Percentiles rank a stretch among this genome's conserved stretches.
These are phyloP conservation scores for Boulengerochromis microlepis DNA, from an alignment of 2,113 vertebrate species.

Conservation along the genomic window DNA sequence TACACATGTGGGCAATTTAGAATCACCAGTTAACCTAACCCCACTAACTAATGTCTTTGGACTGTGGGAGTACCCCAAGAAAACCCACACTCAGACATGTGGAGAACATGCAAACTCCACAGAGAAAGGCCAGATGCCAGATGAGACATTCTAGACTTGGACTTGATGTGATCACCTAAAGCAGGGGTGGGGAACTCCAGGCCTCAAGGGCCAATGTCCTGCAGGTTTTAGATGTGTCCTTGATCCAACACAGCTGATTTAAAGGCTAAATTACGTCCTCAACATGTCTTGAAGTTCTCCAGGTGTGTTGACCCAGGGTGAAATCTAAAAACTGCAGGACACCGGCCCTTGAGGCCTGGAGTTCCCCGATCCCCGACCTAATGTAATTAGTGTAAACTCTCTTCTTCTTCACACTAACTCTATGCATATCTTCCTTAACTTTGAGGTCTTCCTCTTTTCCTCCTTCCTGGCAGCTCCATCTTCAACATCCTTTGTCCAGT, in stretches of 20 bases:
- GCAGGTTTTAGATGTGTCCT: background rate
- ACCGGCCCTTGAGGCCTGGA: background rate
- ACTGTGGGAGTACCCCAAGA: background rate
- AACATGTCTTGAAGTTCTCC: background rate
- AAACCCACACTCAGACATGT: background rate
- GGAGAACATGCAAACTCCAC: background rate
- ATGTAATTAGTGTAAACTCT: background rate
- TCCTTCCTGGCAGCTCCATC: background rate
- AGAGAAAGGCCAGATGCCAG: background rate
- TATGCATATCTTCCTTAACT: background rate
- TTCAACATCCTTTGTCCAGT: background rate
- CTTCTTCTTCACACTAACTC: background rate
- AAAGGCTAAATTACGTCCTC: fast-evolving
- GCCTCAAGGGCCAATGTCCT: background rate
- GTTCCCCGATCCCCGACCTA: background rate
- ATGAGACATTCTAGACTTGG: background rate
- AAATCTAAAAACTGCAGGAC: background rate
- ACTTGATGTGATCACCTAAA: background rate
- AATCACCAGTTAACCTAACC: background rate
- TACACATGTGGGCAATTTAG: background rate
- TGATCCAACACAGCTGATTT: background rate
- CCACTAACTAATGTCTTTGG: background rate
- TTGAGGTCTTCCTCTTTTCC: background rate
- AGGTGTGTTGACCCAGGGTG: background rate
- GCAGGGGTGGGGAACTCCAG: background rate